Evolutionary conservation across 1,140 invertebrate species (phyloP), one percentile per base, ranked within the genome.

Genomic region (Cepaea nemoralis): DNA sequence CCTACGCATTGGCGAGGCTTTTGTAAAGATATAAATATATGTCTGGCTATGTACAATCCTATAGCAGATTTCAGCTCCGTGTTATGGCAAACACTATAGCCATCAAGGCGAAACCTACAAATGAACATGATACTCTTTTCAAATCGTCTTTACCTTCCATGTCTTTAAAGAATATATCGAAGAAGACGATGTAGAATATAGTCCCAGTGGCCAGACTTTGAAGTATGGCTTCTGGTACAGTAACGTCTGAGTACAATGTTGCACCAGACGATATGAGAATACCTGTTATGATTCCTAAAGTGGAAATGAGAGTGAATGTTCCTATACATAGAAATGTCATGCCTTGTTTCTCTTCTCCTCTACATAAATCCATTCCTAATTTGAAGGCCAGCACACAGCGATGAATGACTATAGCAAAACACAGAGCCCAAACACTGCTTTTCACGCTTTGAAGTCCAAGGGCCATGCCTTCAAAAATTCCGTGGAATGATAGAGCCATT

Each of bases 171-270:
- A 98, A 91, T 67, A 98, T 95, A 92, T 98, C 97, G 87, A 97
- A 96, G 70, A 97, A 96, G 0, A 96, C 97, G 59, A 98, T 96
- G 90, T 98, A 98, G 0, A 98, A 92, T 48, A 98, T 94, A 1
- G 97, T 98, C 39, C 97, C 97, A 24, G 95, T 96, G 22, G 97
- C 96, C 19, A 98, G 83, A 71, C 93, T 93, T 88, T 94, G 93
- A 45, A 94, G 89, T 78, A 93, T 90, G 0, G 92, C 93, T 87
- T 92, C 93, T 8, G 92, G 85, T 39, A 94, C 83, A 35, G 90
- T 86, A 5, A 92, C 91, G 67, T 89, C 85, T 10, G 81, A 77
- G 67, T 89, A 88, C 31, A 90, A 82, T 45, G 88, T 85, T 19
- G 87, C 86, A 22, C 90, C 89, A 40, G 91, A 86, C 92, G 89